phyloP scores from a whole-genome alignment of 2,113 vertebrate genomes.

The Edolisoma coerulescens region DNA sequence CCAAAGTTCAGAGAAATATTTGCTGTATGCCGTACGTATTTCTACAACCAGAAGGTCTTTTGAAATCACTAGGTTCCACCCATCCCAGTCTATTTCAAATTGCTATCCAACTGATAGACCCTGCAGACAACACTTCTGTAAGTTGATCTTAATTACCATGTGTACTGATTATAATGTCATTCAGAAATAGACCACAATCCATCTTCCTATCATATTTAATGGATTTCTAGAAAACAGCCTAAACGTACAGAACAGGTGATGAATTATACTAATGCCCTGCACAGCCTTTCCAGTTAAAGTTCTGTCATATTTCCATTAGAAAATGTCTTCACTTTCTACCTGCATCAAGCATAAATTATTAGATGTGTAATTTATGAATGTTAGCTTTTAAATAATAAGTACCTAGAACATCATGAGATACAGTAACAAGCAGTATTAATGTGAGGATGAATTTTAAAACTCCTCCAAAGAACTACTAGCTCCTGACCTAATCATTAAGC shows the following conservation, averaged over 20 bases:
- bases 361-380: background rate
- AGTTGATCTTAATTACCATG: constrained; percentile 63
- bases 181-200: constrained; percentile 64
- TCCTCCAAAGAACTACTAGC: background rate
- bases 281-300: constrained; percentile 51
- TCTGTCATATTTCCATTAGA: constrained; percentile 51
- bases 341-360: background rate
- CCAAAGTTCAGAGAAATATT: background rate
- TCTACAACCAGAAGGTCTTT: background rate
- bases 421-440: background rate
- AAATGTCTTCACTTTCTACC: background rate
- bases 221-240: constrained; percentile 67
- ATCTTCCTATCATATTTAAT: constrained; percentile 74
- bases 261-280: constrained; percentile 39
- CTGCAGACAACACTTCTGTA: constrained; percentile 52
- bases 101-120: constrained; percentile 38
- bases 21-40: background rate
- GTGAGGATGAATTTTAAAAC: background rate
- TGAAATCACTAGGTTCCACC: background rate
- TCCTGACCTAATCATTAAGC: background rate
- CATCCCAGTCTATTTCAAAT: constrained; percentile 1
- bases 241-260: constrained; percentile 53
- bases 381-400: background rate
- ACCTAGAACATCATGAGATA: background rate
- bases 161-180: constrained; percentile 63